Conservation (phyloP, 2,113 vertebrate species). For the Cyrtonyx montezumae region DNA sequence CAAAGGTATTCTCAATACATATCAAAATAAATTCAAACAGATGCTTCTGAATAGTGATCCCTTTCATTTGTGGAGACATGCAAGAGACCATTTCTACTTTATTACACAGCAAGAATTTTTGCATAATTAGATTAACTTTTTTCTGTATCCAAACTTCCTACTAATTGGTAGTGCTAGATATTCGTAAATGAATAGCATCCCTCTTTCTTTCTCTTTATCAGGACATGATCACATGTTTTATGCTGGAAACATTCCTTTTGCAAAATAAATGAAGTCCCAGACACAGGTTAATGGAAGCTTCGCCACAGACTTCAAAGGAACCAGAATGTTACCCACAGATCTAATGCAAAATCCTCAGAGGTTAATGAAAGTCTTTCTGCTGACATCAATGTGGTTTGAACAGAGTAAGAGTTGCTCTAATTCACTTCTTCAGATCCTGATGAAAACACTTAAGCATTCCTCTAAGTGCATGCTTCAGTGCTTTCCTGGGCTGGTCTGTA, state of each 20-base stretch:
- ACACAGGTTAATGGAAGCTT: constrained; percentile 66
- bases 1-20: background rate
- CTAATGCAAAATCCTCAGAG: constrained; percentile 46
- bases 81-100: constrained; percentile 17
- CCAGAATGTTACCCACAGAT: background rate
- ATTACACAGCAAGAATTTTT: constrained; percentile 12
- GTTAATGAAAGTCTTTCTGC: constrained; percentile 48
- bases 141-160: constrained; percentile 1
- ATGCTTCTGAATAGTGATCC: background rate
- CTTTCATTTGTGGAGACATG: background rate
- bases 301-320: constrained; percentile 26
- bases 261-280: constrained; percentile 48
- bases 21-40: background rate
- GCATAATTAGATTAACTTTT: constrained; percentile 29
- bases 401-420: constrained; percentile 17
- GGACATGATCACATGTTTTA: background rate
- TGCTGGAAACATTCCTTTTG: background rate
- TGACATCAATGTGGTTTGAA: constrained; percentile 25
- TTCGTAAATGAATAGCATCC: constrained; percentile 32
- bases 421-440: background rate
- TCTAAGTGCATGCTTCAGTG: background rate
- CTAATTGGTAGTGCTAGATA: constrained; percentile 27
- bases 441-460: constrained; percentile 11
- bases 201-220: constrained; percentile 36
- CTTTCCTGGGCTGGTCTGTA: background rate